Evolutionary conservation across 2,113 vertebrate species (phyloP).

Genomic region (Datnioides undecimradiatus): DNA sequence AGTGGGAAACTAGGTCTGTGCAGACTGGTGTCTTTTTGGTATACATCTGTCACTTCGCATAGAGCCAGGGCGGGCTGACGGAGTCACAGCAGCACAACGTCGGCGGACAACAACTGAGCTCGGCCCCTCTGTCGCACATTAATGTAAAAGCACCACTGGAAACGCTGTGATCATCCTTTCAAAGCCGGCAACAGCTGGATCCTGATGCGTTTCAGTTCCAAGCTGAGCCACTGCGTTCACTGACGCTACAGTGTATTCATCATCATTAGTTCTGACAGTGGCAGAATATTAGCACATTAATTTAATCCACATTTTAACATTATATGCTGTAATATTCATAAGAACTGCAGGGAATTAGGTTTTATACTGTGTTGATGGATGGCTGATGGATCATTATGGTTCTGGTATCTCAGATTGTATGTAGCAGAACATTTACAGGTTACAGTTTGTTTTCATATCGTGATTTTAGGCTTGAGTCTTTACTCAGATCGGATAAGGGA

Average conservation of each 20-base stretch:
- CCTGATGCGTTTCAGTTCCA: neutral
- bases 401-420: neutral
- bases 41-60: conserved; percentile 77
- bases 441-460: no score
- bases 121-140: conserved; percentile 45
- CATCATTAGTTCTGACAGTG: neutral
- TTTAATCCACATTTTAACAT: neutral
- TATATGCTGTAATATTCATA: neutral
- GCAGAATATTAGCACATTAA: neutral
- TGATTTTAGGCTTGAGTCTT: no score
- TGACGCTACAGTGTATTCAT: neutral
- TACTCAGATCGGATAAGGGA: no score
- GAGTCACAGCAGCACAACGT: conserved; percentile 64
- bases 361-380: neutral
- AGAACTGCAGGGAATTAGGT: no score
- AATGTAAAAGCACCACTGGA: conserved; percentile 51
- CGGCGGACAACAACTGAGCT: conserved; percentile 53
- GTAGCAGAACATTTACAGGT: no score
- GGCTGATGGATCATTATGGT: no score
- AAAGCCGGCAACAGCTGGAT: neutral
- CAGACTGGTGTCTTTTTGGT: conserved; percentile 70
- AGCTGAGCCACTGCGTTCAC: neutral
- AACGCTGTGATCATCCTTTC: conserved; percentile 19
- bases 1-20: conserved; percentile 66
- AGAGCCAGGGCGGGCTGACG: conserved; percentile 47